phyloP scores from a whole-genome alignment of 2,888 invertebrate species.

The Nomada flava region DNA sequence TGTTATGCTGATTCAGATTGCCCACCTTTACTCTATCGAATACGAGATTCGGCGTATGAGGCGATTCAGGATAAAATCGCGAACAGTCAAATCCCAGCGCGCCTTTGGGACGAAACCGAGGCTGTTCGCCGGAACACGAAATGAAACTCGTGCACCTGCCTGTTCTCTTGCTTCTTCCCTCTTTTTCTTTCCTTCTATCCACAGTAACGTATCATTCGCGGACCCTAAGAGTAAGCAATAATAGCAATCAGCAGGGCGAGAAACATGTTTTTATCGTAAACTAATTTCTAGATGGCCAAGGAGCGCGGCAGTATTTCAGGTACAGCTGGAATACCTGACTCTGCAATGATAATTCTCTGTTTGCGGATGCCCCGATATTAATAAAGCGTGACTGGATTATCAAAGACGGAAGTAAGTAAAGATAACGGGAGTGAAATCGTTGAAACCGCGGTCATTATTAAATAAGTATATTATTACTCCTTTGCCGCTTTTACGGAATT shows the following conservation, averaged over 20 bases:
- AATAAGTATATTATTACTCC: no score
- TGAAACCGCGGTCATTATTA: no score
- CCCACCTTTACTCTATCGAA: constrained; percentile 41
- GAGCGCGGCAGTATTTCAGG: background rate
- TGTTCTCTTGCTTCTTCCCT: constrained; percentile 68
- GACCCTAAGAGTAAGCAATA: constrained; percentile 43
- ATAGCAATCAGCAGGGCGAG: constrained; percentile 16
- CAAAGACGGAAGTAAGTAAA: no score
- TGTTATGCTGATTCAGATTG: constrained; percentile 13
- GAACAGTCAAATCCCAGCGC: constrained; percentile 50
- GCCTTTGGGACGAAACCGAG: constrained; percentile 68
- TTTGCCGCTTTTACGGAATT: no score
- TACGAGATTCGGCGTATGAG: constrained; percentile 45
- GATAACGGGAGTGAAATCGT: no score
- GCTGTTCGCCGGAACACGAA: constrained; percentile 77
- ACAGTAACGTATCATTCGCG: constrained; percentile 65
- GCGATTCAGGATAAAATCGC: constrained; percentile 59
- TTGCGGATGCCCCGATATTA: no score
- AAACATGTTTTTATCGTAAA: constrained; percentile 15
- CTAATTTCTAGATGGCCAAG: background rate
- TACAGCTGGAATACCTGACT: background rate
- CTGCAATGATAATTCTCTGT: background rate
- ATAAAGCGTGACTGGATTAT: background rate
- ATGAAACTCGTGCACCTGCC: constrained; percentile 81
- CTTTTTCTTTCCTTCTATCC: constrained; percentile 58